Percentiles rank a stretch among this genome's conserved stretches.
Conservation (phyloP, 2,888 invertebrate species). For the Sarcophaga rosellei region DNA sequence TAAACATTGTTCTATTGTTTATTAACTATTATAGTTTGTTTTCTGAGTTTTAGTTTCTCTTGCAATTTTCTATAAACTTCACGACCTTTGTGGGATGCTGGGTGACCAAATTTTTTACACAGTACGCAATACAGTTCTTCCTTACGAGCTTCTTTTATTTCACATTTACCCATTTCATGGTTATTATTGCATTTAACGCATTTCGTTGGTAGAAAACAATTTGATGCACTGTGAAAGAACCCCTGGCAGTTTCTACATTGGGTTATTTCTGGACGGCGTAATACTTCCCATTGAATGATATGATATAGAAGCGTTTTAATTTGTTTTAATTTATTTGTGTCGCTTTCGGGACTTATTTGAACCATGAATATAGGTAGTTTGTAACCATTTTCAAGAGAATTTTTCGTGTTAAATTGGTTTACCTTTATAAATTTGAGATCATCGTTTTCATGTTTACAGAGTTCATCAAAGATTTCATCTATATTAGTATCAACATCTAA, state of each 20-base stretch:
- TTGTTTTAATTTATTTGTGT: too few species aligned
- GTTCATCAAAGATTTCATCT: slow-evolving; percentile 7
- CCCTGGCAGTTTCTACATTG: slow-evolving; percentile 40
- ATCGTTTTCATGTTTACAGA: slow-evolving; percentile 3
- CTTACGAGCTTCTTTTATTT: background rate
- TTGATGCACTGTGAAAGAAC: background rate
- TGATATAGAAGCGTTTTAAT: slow-evolving; percentile 1
- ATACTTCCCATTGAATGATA: slow-evolving; percentile 5
- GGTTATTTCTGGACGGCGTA: slow-evolving; percentile 14
- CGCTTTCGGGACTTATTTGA: too few species aligned
- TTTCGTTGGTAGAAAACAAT: slow-evolving; percentile 29
- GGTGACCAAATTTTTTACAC: too few species aligned
- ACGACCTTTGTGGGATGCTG: too few species aligned
- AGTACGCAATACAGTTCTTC: background rate
- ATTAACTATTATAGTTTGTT: too few species aligned
- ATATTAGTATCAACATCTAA: background rate
- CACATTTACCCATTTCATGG: slow-evolving; percentile 22
- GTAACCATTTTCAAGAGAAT: background rate
- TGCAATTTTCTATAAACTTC: too few species aligned
- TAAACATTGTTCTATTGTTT: too few species aligned
- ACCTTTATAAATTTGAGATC: slow-evolving; percentile 26
- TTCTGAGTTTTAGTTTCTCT: too few species aligned
- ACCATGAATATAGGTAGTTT: background rate
- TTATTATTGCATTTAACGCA: slow-evolving; percentile 30
- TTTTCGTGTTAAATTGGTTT: slow-evolving; percentile 14